Base-by-base conservation (phyloP, 2,888 invertebrate species). In the Netelia inedita region DNA sequence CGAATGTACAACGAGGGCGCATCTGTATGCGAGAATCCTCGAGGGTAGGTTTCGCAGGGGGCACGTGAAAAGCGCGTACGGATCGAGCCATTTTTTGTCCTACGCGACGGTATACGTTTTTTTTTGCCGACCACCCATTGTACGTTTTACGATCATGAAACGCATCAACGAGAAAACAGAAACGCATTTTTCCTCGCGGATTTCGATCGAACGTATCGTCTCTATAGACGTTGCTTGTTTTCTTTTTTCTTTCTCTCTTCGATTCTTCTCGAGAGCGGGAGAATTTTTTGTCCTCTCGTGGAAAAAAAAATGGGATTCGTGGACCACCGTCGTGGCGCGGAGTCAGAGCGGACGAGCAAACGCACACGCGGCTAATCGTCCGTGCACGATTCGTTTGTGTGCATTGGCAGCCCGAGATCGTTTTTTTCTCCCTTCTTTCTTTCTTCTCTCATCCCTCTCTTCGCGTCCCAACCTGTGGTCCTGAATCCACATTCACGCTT, bases 311-410 rank as follows among this genome's bases (percentile, higher is more conserved):
- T n/a, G 46, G 14, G 46, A 28, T 23, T 46, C 59, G 76, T 50
- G 76, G 80, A 85, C 80, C 85, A 82, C 76, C 82, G 43, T 66
- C 46, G 76, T 72, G 11, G 63, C 35, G 53, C 21, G 46, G 55
- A 50, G 50, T 61, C 50, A 16, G 57, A 59, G 43, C 53, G 46
- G 76, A 76, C 66, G 57, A 76, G 78, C 41, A 63, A 79, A 72
- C 57, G 65, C 73, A 79, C 76, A 63, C 53, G 73, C 68, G 79
- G 59, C 80, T 85, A 87, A 86, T 87, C 86, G 86, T 57, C 61
- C 86, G 86, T 85, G 72, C 71, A 85, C 69, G 71, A 83, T 78
- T 79, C 83, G 84, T 72, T 81, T 82, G 82, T 86, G 80, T 82
- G 69, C 82, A 75, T 68, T 71, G 59, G 71, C 74, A 75, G 68